Base-by-base conservation (phyloP, 2,113 vertebrate genomes). In the Aegotheles bennettii region DNA sequence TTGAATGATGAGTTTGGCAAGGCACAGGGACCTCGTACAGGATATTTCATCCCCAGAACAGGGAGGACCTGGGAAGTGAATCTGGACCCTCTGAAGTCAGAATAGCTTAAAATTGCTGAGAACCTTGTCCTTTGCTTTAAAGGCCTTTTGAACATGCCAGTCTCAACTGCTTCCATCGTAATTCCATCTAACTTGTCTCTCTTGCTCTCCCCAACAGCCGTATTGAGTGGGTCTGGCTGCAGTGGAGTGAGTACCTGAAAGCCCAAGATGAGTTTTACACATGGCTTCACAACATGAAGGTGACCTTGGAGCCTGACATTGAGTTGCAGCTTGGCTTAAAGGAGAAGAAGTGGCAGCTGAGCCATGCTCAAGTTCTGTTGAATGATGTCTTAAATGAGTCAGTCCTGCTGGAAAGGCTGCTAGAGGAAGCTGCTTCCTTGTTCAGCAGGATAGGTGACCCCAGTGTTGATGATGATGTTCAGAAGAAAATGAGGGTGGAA, bases 181-280 rank as follows among this genome's bases (percentile, higher is more conserved):
- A 33, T 67, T 74, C 92, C 38, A 70, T 79, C 61, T 69, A 77
- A 65, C 28, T 92, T 11, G 35, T 83, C 57, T 73, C 21, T 53
- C 21, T 79, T 92, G 16, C 81, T 95, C 33, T 87, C 81, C 29
- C 38, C 51, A 74, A 51, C 97, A 99, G 99, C 96, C 99, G 99
- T 26, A 99, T 99, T 18, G 99, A 99, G 96, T 99, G 99, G 99
- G 99, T 99, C 86, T 99, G 99, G 99, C 98, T 99, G 69, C 99
- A 99, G 93, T 99, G 99, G 99, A 98, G 97, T 1, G 99, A 99
- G 93, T 99, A 99, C 96, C 97, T 99, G 94, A 98, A 98, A 97
- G 99, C 99, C 50, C 97, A 96, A 2, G 98, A 99, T 36, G 99
- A 99, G 93, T 99, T 99, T 87, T 97, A 97, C 33, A 21, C 91